A percentile compares a stretch with the other conserved stretches of the same genome.
Conservation (phyloP, 2,888 invertebrate species). For the Cantharis lateralis region DNA sequence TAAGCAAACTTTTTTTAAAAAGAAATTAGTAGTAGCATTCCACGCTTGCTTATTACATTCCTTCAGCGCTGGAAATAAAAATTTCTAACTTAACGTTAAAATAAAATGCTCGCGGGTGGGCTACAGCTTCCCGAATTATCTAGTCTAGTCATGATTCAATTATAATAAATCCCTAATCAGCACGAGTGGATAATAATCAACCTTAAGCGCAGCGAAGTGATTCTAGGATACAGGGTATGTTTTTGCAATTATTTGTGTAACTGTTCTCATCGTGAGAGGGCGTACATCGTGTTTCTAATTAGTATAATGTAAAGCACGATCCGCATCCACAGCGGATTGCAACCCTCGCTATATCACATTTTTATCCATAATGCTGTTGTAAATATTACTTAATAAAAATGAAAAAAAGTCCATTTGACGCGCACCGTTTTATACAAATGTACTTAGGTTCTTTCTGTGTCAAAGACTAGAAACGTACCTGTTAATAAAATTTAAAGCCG, state of each 20-base stretch:
- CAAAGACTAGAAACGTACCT: constrained; percentile 49
- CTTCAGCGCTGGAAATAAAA: constrained; percentile 51
- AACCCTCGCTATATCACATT: constrained; percentile 41
- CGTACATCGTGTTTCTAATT: constrained; percentile 45
- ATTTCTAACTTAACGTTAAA: constrained; percentile 27
- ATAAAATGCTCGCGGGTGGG: constrained; percentile 34
- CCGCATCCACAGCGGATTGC: constrained; percentile 47
- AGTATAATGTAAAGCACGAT: constrained; percentile 33
- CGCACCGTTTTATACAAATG: constrained; percentile 53
- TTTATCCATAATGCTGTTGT: constrained; percentile 51
- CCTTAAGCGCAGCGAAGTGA: constrained; percentile 68
- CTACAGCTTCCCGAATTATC: constrained; percentile 35
- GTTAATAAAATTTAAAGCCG: constrained; percentile 37
- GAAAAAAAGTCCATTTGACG: constrained; percentile 48
- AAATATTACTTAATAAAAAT: constrained; percentile 46
- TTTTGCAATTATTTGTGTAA: constrained; percentile 86
- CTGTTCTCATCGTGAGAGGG: constrained; percentile 29
- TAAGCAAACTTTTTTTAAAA: constrained; percentile 23
- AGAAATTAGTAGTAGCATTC: constrained; percentile 45
- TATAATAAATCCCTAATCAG: constrained; percentile 49
- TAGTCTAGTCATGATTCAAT: constrained; percentile 36
- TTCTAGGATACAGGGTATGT: constrained; percentile 94
- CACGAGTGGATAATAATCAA: constrained; percentile 53
- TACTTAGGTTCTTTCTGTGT: constrained; percentile 48
- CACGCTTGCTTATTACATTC: constrained; percentile 55